A percentile compares a stretch with the other conserved stretches of the same genome.
Conservation (phyloP, 2,113 vertebrate genomes). For the Apodemus speciosus region DNA sequence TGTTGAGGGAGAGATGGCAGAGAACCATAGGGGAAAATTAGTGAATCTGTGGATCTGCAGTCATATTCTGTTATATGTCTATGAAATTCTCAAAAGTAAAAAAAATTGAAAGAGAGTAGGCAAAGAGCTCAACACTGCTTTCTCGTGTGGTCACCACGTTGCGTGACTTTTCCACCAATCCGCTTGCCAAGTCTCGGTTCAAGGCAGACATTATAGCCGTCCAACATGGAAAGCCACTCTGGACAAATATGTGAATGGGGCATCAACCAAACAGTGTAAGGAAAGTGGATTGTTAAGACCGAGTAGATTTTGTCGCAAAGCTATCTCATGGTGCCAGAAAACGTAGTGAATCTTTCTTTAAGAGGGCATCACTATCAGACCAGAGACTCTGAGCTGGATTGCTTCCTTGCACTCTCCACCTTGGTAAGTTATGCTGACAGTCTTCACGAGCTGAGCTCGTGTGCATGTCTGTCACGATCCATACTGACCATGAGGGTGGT, state of each 20-base stretch:
- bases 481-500: slow-evolving; percentile 94
- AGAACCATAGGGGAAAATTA: slow-evolving; percentile 83
- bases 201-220: slow-evolving; percentile 93
- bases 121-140: slow-evolving; percentile 91
- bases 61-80: background rate
- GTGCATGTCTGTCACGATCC: slow-evolving; percentile 96
- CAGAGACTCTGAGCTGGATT: slow-evolving; percentile 93
- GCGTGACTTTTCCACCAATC: slow-evolving; percentile 95
- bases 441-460: slow-evolving; percentile 94
- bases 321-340: slow-evolving; percentile 94
- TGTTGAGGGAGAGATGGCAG: background rate
- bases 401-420: slow-evolving; percentile 95
- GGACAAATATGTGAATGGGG: slow-evolving; percentile 93
- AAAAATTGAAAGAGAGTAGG: background rate
- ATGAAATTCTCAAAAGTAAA: background rate
- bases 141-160: slow-evolving; percentile 96
- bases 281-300: slow-evolving; percentile 95
- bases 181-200: slow-evolving; percentile 96
- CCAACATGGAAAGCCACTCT: slow-evolving; percentile 95
- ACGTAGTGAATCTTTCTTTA: slow-evolving; percentile 96
- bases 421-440: slow-evolving; percentile 93
- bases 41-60: background rate
- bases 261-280: slow-evolving; percentile 92
- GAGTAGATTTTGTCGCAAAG: slow-evolving; percentile 95
- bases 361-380: slow-evolving; percentile 95